These are phyloP conservation scores for Chrysocyon brachyurus DNA, from an alignment of 2,797 vertebrate species.

Conservation along the genomic window DNA sequence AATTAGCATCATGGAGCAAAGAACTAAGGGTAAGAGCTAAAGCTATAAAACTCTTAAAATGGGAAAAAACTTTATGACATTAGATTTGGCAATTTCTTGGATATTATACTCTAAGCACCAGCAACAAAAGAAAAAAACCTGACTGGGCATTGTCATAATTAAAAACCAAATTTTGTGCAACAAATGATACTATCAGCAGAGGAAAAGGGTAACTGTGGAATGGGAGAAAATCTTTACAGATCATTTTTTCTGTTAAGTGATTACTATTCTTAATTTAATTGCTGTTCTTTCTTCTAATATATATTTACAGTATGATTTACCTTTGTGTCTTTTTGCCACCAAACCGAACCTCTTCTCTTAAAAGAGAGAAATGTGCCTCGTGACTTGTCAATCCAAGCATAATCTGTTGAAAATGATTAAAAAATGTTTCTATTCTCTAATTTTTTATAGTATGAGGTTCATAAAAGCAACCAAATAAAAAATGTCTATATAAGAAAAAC, in stretches of 20 bases:
- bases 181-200: constrained; percentile 1
- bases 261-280: not conserved
- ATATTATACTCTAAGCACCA: not conserved
- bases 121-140: constrained; percentile 38
- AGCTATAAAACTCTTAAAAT: constrained; percentile 46
- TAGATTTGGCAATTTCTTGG: not conserved
- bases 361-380: constrained; percentile 97
- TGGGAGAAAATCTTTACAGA: not conserved
- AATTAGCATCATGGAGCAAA: constrained; percentile 18
- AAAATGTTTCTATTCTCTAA: constrained; percentile 56
- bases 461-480: constrained; percentile 63
- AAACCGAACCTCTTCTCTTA: constrained; percentile 99
- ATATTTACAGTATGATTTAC: constrained; percentile 85
- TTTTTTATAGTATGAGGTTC: not conserved
- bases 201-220: not conserved
- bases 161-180: constrained; percentile 10
- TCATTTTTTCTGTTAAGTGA: not conserved
- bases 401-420: constrained; percentile 91
- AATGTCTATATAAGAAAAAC: constrained; percentile 32
- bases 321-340: constrained; percentile 98
- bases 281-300: not conserved
- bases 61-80: not conserved
- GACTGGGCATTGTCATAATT: not conserved
- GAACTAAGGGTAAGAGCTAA: not conserved
- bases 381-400: constrained; percentile 99